Evolutionary conservation across 2,797 vertebrate genomes (phyloP).

Genomic region (Xenopus petersii): DNA sequence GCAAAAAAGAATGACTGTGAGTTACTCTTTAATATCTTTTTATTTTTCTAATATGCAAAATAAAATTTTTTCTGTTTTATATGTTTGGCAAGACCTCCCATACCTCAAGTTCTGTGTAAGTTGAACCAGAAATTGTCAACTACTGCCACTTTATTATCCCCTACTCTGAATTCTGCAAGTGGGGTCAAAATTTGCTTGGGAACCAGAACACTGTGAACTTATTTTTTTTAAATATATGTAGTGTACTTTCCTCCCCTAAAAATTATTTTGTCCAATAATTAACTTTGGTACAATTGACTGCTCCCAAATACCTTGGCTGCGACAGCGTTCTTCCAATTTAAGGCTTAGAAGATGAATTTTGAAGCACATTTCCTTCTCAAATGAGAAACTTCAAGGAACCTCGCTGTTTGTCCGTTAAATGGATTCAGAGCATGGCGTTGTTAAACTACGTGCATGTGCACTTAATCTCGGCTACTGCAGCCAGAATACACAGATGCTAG

Average conservation of each 20-base stretch:
- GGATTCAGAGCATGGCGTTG: background rate
- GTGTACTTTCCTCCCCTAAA: background rate
- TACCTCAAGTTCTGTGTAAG: background rate
- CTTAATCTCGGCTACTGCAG: background rate
- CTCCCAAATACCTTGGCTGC: conserved; percentile 1
- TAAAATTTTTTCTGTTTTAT: too few relatives aligned
- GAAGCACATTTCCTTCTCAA: background rate
- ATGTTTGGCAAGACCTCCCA: too few relatives aligned
- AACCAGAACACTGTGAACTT: background rate
- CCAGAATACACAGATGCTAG: background rate
- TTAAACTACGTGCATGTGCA: background rate
- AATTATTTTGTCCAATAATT: background rate
- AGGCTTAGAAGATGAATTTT: background rate
- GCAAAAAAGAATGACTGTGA: too few relatives aligned
- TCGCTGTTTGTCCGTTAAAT: background rate
- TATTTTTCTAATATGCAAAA: too few relatives aligned
- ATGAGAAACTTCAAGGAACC: background rate
- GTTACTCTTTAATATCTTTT: too few relatives aligned
- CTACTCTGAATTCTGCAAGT: background rate
- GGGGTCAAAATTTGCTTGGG: background rate
- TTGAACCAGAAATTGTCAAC: background rate
- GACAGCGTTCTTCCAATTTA: background rate
- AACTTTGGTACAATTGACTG: background rate
- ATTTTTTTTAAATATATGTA: background rate
- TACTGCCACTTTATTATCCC: background rate